Evolutionary conservation across 2,888 invertebrate genomes (phyloP), one percentile per base, ranked within the genome.

Genomic region (Drosophila silvestris): DNA sequence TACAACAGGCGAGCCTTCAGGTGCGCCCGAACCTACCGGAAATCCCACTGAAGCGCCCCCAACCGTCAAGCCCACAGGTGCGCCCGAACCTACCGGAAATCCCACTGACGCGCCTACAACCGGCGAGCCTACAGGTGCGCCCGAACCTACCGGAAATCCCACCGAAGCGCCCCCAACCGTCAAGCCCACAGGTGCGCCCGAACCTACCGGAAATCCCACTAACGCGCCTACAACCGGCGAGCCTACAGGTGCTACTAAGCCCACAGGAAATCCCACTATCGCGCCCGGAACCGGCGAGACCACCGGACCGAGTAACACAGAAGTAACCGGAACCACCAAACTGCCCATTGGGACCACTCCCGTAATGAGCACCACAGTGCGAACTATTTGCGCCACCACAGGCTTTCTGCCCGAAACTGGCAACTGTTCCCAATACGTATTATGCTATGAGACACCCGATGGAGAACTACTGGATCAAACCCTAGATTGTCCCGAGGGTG

Each of bases 321-420:
- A 10, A 10, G 32, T 10, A 33, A 33, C 33, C 33, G 35, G 5
- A n/a, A 10, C 56, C 5, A 37, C 52, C 12, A 12, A 12, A 4
- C 12, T 33, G 4, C 4, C 33, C 4, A 33, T 1, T 12, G 4
- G 12, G 12, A 33, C 12, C 12, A 33, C 33, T 14, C 37, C 28
- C 19, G 51, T 3, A 6, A 52, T 12, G n/a, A 10, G 39, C 4
- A 57, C 57, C 3, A 16, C 37, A 37, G 2, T 0, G 14, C n/a
- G n/a, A n/a, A 0, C 5, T n/a, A 0, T 4, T 1, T 92, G 92
- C 54, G 75, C 84, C 1, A 77, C 78, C 33, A 67, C 61, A 4
- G 92, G 92, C 1, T 81, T 88, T 64, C 72, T 82, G 37, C 85
- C 90, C 0, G 50, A 66, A 10, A 65, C 62, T 12, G 74, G 71